Evolutionary conservation across 2,797 vertebrate species (phyloP), one percentile per base, ranked within the genome.

Genomic region (Novumbra hubbsi): DNA sequence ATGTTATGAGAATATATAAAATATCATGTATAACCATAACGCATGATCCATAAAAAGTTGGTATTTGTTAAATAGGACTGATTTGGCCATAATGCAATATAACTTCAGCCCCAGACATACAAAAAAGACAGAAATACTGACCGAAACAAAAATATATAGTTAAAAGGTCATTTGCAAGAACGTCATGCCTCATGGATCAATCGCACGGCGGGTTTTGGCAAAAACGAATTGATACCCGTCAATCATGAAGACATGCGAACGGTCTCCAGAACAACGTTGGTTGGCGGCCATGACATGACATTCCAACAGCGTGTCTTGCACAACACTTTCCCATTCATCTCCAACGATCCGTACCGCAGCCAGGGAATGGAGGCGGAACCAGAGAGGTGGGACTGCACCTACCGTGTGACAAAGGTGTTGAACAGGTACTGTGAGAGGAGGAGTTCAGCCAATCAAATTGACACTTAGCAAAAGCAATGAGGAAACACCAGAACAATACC

Each of bases 401-500:
- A 57, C 81, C 77, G 78, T 77, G 78, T 75, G 21, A 62, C 57
- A 55, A 6, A 66, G 62, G 67, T 19, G 73, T 73, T 34, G 78
- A 72, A 82, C 65, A 78, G 80, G 45, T 11, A 80, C 21, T 17
- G 45, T 88, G 85, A 87, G 87, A 83, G 81, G 71, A 81, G 86
- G 86, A 78, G 73, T 41, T 73, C 71, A 63, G 84, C 72, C 70
- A 67, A 78, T 77, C 78, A 28, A 21, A 19, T 70, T 85, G 86
- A 87, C 86, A 74, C 68, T 30, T 0, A 55, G 30, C 78, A 64
- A 76, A 88, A 86, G 21, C 50, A 63, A 68, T 19, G 78, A 88
- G 84, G 83, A 89, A 86, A 86, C 74, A 76, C 80, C 5, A 68
- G 64, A 87, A 78, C 63, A 78, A 80, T 84, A 84, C 73, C 81